These are phyloP conservation scores for Sphaeramia orbicularis DNA, from an alignment of 2,797 vertebrate species.

Conservation along the genomic window DNA sequence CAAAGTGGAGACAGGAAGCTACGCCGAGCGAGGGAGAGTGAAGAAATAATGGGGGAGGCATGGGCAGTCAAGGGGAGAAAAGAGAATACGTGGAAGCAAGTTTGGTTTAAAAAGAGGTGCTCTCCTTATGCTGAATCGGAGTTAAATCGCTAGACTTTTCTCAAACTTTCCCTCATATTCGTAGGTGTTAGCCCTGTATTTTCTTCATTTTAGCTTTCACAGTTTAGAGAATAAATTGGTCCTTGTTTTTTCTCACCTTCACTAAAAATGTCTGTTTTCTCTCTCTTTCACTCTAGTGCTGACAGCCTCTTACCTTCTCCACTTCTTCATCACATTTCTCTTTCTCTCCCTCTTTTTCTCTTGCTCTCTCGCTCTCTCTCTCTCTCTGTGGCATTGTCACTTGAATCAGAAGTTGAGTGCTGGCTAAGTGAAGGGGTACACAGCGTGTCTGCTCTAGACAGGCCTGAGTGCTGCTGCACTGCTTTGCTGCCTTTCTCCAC, in stretches of 20 bases:
- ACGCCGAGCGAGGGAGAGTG: conserved; percentile 46
- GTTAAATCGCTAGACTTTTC: conserved; percentile 43
- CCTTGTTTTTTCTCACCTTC: conserved; percentile 61
- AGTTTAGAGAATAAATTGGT: conserved; percentile 77
- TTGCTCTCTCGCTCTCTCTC: conserved; percentile 61
- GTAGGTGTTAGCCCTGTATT: conserved; percentile 46
- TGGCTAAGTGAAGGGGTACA: conserved; percentile 76
- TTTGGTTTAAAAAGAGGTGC: conserved; percentile 37
- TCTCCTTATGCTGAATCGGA: conserved; percentile 45
- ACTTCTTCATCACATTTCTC: conserved; percentile 56
- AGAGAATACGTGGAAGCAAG: conserved; percentile 24
- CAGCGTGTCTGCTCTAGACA: conserved; percentile 71
- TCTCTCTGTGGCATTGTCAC: conserved; percentile 66
- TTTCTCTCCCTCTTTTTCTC: conserved; percentile 46
- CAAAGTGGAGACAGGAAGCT: conserved; percentile 74
- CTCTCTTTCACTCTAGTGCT: conserved; percentile 69
- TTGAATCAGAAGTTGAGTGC: conserved; percentile 78
- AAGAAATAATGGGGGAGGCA: conserved; percentile 69
- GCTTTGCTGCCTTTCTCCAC: conserved; percentile 67
- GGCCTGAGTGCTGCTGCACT: conserved; percentile 73
- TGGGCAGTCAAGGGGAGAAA: conserved; percentile 63
- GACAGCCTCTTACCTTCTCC: conserved; percentile 78
- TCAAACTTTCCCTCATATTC: conserved; percentile 50
- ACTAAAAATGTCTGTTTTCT: conserved; percentile 70
- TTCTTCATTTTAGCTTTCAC: conserved; percentile 71